Evolutionary conservation across 1,140 invertebrate genomes (phyloP).

Genomic region (Drosophila nebulosa): DNA sequence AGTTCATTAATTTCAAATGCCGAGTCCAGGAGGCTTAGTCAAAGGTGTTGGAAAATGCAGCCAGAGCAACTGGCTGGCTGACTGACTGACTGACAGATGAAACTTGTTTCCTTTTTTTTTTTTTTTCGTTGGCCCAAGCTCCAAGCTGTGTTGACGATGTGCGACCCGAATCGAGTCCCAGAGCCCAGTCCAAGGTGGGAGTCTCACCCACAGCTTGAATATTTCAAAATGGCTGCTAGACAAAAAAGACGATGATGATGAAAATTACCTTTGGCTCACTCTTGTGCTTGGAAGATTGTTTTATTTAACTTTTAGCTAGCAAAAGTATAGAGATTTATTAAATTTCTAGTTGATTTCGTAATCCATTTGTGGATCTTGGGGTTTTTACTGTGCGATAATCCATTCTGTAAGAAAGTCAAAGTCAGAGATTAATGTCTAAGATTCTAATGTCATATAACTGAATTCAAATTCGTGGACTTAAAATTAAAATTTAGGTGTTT

Average conservation of each 20-base stretch:
- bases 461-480: too few species aligned
- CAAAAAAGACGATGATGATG: constrained; percentile 20
- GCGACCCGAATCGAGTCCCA: constrained; percentile 21
- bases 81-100: constrained; percentile 43
- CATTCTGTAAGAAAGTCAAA: too few species aligned
- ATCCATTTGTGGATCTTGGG: too few species aligned
- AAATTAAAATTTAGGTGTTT: too few species aligned
- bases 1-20: constrained; percentile 74
- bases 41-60: constrained; percentile 31
- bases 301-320: background rate
- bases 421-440: too few species aligned
- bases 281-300: background rate
- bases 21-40: constrained; percentile 32
- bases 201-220: constrained; percentile 31
- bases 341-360: too few species aligned
- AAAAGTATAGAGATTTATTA: too few species aligned
- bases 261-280: constrained; percentile 11
- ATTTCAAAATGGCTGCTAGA: constrained; percentile 44
- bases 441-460: too few species aligned
- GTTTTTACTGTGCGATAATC: too few species aligned
- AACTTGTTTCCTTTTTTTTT: constrained; percentile 30
- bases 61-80: background rate
- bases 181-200: constrained; percentile 38
- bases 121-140: background rate
- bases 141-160: background rate